These are phyloP conservation scores for Eupithecia tripunctaria DNA, from an alignment of 2,888 invertebrate genomes.

Conservation along the genomic window DNA sequence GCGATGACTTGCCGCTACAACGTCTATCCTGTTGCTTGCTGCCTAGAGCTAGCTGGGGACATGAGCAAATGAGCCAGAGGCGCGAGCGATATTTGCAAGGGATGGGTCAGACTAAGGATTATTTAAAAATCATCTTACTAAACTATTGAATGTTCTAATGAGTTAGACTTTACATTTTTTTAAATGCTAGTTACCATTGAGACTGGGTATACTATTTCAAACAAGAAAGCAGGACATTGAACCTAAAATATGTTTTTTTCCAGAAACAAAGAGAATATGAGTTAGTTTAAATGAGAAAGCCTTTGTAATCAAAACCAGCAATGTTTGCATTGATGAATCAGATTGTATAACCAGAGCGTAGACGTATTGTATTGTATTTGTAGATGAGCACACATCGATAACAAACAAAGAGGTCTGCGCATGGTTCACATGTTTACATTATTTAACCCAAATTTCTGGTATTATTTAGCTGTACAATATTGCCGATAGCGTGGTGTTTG, in stretches of 20 bases:
- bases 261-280: background rate
- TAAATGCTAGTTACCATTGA: background rate
- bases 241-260: background rate
- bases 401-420: background rate
- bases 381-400: conserved; percentile 1
- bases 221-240: background rate
- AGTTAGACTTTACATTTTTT: background rate
- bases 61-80: background rate
- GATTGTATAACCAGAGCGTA: background rate
- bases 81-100: background rate
- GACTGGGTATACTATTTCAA: background rate
- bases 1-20: background rate
- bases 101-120: background rate
- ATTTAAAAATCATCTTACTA: background rate
- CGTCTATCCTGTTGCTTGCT: background rate
- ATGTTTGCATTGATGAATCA: conserved; percentile 2
- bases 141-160: background rate
- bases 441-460: background rate
- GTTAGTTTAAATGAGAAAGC: background rate
- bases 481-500: background rate
- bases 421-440: background rate
- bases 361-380: background rate
- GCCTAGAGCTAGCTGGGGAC: background rate
- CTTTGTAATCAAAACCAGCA: background rate
- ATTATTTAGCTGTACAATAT: background rate